Percentiles rank a stretch among this genome's conserved stretches.
These are phyloP conservation scores for Muscicapa adusta DNA, from an alignment of 2,113 vertebrate genomes.

Conservation along the genomic window DNA sequence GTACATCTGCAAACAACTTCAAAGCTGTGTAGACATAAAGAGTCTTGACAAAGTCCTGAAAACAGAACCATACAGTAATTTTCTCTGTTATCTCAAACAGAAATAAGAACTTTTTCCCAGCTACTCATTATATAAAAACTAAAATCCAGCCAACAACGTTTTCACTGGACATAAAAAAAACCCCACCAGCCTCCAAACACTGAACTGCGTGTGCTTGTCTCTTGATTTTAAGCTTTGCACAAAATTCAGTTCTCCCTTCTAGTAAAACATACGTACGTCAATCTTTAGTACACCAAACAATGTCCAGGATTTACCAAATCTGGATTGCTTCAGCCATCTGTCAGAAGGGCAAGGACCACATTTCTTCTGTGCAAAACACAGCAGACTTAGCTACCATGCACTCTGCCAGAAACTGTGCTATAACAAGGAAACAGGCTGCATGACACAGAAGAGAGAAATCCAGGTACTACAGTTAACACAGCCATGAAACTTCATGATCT, in stretches of 20 bases:
- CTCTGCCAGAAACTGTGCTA: not conserved
- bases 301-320: not conserved
- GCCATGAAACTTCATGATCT: not conserved
- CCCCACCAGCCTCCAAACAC: not conserved
- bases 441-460: not conserved
- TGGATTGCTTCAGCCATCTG: not conserved
- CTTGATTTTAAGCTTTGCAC: not conserved
- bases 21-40: not conserved
- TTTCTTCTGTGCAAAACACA: not conserved
- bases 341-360: not conserved
- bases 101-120: not conserved
- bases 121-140: not conserved
- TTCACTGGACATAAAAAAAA: not conserved
- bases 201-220: not conserved
- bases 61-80: not conserved
- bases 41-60: not conserved
- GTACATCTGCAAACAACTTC: not conserved
- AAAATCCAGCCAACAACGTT: not conserved
- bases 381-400: rapidly evolving
- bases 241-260: not conserved
- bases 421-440: not conserved
- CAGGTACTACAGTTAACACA: not conserved
- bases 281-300: not conserved
- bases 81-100: not conserved
- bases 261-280: not conserved